phyloP scores from a whole-genome alignment of 2,797 vertebrate species.

The Apodemus agrarius region DNA sequence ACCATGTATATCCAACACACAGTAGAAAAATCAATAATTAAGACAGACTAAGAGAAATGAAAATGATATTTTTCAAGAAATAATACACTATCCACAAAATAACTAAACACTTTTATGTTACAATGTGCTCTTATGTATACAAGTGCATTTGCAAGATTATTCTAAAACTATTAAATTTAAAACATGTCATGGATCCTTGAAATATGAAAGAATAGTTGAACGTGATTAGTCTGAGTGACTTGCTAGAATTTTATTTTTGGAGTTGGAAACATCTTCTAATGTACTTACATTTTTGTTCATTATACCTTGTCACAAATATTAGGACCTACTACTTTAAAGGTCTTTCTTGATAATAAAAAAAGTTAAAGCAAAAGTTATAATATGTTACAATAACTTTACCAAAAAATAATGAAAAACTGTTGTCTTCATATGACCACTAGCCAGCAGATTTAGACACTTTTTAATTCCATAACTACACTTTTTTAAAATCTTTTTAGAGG shows the following conservation, averaged over 20 bases:
- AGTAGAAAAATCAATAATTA: neutral
- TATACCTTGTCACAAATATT: neutral
- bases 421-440: neutral
- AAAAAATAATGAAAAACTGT: constrained; percentile 5
- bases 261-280: neutral
- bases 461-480: neutral
- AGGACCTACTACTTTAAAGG: constrained; percentile 6
- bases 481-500: constrained; percentile 22
- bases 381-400: neutral
- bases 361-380: constrained; percentile 1
- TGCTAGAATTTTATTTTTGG: neutral
- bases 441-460: neutral
- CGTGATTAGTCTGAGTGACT: neutral
- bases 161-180: neutral
- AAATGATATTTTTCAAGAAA: neutral
- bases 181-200: neutral
- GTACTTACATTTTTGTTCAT: constrained; percentile 24
- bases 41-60: neutral
- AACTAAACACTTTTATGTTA: neutral
- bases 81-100: neutral
- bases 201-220: neutral
- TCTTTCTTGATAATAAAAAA: constrained; percentile 42
- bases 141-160: neutral
- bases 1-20: neutral
- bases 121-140: neutral